Evolutionary conservation across 2,888 invertebrate genomes (phyloP).

Genomic region (Andrena dorsata): DNA sequence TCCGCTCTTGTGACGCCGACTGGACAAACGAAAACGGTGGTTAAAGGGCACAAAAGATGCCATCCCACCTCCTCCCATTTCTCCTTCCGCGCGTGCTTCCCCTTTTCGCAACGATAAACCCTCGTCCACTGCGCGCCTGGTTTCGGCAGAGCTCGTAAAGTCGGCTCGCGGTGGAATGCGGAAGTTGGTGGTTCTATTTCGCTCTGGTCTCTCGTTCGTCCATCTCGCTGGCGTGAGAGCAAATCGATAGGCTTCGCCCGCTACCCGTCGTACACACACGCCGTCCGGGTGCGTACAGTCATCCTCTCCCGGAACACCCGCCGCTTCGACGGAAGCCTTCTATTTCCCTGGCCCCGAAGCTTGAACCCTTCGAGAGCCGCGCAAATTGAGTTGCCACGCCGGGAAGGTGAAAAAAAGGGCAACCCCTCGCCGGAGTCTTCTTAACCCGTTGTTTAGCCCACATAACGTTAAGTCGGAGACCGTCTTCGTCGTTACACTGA

Average conservation of each 20-base stretch:
- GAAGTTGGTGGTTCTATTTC: slow-evolving; percentile 78
- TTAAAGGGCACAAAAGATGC: too few relatives aligned
- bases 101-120: slow-evolving; percentile 7
- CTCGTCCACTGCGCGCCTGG: slow-evolving; percentile 20
- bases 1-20: too few relatives aligned
- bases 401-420: background rate
- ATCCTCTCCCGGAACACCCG: slow-evolving; percentile 49
- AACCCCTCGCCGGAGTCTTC: background rate
- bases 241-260: slow-evolving; percentile 79
- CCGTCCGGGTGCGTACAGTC: slow-evolving; percentile 35
- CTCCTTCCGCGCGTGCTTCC: background rate
- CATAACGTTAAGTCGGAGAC: background rate
- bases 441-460: slow-evolving; percentile 18
- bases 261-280: slow-evolving; percentile 32
- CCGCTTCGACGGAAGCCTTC: slow-evolving; percentile 49
- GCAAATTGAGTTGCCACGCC: slow-evolving; percentile 26
- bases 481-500: background rate
- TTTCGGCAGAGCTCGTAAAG: slow-evolving; percentile 57
- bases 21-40: too few relatives aligned
- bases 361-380: slow-evolving; percentile 20
- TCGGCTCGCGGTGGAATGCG: slow-evolving; percentile 68
- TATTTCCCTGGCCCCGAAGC: slow-evolving; percentile 28
- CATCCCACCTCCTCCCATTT: too few relatives aligned
- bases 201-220: slow-evolving; percentile 72
- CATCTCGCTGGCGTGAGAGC: slow-evolving; percentile 76